Conservation (phyloP, 2,888 invertebrate species). For the Chrysolina oricalcia region DNA sequence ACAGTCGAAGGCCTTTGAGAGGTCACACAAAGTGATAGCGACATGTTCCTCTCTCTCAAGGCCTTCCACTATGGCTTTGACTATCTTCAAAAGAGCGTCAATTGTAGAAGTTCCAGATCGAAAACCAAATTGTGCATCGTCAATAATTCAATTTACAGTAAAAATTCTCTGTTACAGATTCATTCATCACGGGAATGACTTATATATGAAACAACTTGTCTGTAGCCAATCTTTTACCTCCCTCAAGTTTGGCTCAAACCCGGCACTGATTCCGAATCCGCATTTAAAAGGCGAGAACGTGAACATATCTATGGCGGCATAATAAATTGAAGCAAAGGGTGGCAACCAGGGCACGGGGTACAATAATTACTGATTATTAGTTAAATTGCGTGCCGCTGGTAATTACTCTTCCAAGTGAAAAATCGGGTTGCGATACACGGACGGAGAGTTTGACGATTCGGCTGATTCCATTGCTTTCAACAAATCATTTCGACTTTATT, state of each 20-base stretch:
- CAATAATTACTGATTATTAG: conserved; percentile 68
- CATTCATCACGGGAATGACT: neutral
- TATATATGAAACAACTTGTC: neutral
- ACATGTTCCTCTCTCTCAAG: too few relatives aligned
- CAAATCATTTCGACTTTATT: conserved; percentile 23
- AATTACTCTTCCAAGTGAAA: conserved; percentile 66
- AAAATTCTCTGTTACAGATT: too few relatives aligned
- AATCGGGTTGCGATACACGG: conserved; percentile 62
- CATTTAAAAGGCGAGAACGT: conserved; percentile 22
- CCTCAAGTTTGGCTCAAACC: neutral
- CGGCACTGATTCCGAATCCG: neutral
- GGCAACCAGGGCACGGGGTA: conserved; percentile 51
- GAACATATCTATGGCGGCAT: conserved; percentile 46
- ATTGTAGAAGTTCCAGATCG: too few relatives aligned
- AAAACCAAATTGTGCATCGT: too few relatives aligned
- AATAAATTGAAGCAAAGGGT: conserved; percentile 61
- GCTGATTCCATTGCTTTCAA: conserved; percentile 45
- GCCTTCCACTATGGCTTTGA: too few relatives aligned
- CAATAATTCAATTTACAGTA: too few relatives aligned
- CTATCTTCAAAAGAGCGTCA: too few relatives aligned
- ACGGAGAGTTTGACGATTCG: conserved; percentile 53
- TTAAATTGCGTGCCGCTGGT: conserved; percentile 68
- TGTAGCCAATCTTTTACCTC: neutral
- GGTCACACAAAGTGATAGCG: too few relatives aligned
- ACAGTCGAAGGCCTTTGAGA: too few relatives aligned